These are phyloP conservation scores for Punctoribates punctum DNA, from an alignment of 2,888 invertebrate species.

Conservation along the genomic window DNA sequence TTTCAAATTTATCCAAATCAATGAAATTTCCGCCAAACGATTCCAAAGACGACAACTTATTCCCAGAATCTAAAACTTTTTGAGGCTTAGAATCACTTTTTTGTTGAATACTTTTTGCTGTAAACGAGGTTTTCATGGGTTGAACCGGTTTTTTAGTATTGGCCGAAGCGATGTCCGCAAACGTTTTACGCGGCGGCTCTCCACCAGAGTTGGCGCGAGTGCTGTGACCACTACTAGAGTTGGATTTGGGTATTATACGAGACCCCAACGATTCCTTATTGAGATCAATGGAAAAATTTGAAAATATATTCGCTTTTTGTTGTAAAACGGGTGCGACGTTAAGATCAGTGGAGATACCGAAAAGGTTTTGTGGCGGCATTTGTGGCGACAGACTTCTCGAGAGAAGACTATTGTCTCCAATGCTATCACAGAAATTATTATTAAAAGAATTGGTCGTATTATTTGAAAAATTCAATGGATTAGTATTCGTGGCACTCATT, in stretches of 20 bases:
- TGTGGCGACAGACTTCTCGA: conserved; percentile 30
- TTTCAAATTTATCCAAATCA: conserved; percentile 1
- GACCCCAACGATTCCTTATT: conserved; percentile 34
- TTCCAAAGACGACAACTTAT: conserved; percentile 15
- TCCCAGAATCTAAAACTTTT: conserved; percentile 6
- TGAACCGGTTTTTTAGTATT: conserved; percentile 33
- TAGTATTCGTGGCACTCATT: background rate
- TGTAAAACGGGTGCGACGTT: background rate
- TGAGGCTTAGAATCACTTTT: background rate
- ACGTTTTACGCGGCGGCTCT: conserved; percentile 12
- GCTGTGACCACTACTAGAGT: background rate
- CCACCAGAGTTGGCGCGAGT: background rate
- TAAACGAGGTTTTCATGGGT: background rate
- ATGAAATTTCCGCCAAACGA: background rate
- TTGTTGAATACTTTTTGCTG: background rate
- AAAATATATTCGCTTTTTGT: conserved; percentile 5
- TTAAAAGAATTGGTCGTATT: background rate
- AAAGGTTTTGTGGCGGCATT: conserved; percentile 16
- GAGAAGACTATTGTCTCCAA: conserved; percentile 20
- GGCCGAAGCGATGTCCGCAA: conserved; percentile 20
- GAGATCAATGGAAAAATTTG: conserved; percentile 36
- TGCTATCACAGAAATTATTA: conserved; percentile 29
- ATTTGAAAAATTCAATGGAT: conserved; percentile 3
- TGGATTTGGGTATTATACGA: conserved; percentile 16
- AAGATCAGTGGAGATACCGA: conserved; percentile 28